Percentiles rank a stretch among this genome's conserved stretches.
Conservation (phyloP, 2,888 invertebrate genomes). For the Acrobeloides nanus region DNA sequence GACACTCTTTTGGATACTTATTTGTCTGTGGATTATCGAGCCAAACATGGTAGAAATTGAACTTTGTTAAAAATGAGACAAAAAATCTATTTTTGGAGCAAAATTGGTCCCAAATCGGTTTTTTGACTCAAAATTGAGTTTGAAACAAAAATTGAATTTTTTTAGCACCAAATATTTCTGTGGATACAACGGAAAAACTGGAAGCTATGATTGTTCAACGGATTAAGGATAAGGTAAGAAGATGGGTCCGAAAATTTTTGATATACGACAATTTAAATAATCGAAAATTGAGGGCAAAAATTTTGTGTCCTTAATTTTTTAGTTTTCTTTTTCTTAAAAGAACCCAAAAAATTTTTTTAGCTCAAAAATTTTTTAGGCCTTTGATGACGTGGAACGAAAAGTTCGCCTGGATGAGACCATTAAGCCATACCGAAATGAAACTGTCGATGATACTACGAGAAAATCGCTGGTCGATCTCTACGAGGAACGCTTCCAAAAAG, state of each 20-base stretch:
- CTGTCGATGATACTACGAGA: conserved; percentile 85
- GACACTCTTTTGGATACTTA: conserved; percentile 77
- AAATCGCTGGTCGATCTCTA: conserved; percentile 84
- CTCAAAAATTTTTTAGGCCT: conserved; percentile 62
- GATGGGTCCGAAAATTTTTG: neutral
- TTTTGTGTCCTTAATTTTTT: too few species aligned
- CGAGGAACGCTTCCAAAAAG: conserved; percentile 60
- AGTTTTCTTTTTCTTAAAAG: too few species aligned
- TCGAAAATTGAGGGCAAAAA: too few species aligned
- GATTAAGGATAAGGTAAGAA: conserved; percentile 68
- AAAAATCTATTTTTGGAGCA: too few species aligned
- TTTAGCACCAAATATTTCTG: conserved; percentile 78
- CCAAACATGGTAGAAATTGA: too few species aligned
- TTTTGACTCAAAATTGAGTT: too few species aligned
- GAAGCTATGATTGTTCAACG: conserved; percentile 84
- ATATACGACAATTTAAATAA: neutral
- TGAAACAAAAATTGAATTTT: too few species aligned
- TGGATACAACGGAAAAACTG: conserved; percentile 74
- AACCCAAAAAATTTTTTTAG: neutral
- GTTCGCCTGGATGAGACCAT: conserved; percentile 75
- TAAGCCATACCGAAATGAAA: conserved; percentile 75
- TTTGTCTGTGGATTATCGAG: conserved; percentile 54
- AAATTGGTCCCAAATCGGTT: too few species aligned
- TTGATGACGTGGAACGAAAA: conserved; percentile 85
- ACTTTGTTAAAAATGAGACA: too few species aligned